Conservation (phyloP, 2,113 vertebrate species). For the Seriola dumerili region DNA sequence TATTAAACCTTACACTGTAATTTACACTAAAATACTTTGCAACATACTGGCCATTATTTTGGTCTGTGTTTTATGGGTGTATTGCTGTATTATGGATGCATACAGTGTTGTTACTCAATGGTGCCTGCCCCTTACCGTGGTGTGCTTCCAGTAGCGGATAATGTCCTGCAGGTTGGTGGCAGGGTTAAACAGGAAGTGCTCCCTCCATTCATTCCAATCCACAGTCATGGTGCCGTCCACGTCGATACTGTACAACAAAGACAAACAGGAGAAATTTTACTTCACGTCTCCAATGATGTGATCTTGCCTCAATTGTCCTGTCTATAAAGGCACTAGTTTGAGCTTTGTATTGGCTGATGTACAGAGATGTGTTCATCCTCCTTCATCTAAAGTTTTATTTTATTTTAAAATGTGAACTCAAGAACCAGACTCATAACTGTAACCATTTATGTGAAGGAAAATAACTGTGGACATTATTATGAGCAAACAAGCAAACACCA, state of each 20-base stretch:
- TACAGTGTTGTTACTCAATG: neutral
- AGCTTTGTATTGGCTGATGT: neutral
- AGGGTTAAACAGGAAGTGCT: conserved; percentile 96
- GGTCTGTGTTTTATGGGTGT: no score
- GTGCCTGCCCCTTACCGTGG: conserved; percentile 86
- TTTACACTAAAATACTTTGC: neutral
- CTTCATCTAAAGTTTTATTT: neutral
- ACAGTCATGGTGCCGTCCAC: conserved; percentile 95
- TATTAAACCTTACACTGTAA: neutral
- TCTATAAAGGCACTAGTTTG: neutral
- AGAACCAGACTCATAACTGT: neutral
- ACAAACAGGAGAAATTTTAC: neutral
- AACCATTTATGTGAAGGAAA: neutral
- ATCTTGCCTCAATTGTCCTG: neutral
- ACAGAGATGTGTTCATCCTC: neutral
- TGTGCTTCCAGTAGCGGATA: conserved; percentile 95
- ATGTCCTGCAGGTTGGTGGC: conserved; percentile 94
- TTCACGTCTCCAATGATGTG: neutral
- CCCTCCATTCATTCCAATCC: conserved; percentile 97
- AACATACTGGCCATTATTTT: neutral
- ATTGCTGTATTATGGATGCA: neutral
- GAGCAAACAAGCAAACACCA: no score
- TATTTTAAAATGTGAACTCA: neutral
- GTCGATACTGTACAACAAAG: conserved; percentile 88
- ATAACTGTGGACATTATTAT: no score